phyloP scores from a whole-genome alignment of 2,888 invertebrate genomes.

The Rhingia campestris region DNA sequence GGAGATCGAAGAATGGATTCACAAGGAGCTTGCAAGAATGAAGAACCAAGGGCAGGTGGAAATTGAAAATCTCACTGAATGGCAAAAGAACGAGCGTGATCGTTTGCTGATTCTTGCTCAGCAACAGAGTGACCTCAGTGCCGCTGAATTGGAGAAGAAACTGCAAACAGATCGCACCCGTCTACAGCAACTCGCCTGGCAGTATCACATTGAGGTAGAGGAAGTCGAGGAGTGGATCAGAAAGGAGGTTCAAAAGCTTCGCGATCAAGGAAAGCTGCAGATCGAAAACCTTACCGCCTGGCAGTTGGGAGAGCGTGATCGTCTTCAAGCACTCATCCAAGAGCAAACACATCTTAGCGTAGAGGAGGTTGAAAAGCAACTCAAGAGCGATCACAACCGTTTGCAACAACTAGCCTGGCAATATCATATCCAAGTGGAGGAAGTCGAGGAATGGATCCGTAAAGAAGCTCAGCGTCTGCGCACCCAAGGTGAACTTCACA shows the following conservation, averaged over 20 bases:
- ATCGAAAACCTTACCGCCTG: conserved; percentile 79
- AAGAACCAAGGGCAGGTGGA: conserved; percentile 79
- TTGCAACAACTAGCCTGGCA: conserved; percentile 79
- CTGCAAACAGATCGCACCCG: conserved; percentile 79
- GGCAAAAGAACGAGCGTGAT: conserved; percentile 80
- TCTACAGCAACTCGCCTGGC: conserved; percentile 78
- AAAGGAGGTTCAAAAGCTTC: conserved; percentile 79
- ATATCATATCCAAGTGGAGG: conserved; percentile 79
- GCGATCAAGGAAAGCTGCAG: conserved; percentile 79
- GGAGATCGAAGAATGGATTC: conserved; percentile 81
- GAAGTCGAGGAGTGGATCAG: conserved; percentile 80
- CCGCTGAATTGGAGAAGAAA: conserved; percentile 79
- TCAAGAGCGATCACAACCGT: conserved; percentile 79
- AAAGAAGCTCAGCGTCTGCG: conserved; percentile 79
- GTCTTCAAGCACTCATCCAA: conserved; percentile 78
- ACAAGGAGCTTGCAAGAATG: conserved; percentile 79
- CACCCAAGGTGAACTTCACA: conserved; percentile 76
- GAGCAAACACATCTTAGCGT: conserved; percentile 79
- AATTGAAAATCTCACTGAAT: conserved; percentile 79
- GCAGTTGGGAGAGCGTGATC: conserved; percentile 80
- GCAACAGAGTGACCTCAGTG: conserved; percentile 79
- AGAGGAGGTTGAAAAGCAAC: conserved; percentile 78
- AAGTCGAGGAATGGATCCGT: conserved; percentile 81
- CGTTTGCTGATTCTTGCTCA: conserved; percentile 78
- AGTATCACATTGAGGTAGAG: conserved; percentile 79